Evolutionary conservation across 1,140 invertebrate species (phyloP).

Genomic region (Listronotus oregonensis): DNA sequence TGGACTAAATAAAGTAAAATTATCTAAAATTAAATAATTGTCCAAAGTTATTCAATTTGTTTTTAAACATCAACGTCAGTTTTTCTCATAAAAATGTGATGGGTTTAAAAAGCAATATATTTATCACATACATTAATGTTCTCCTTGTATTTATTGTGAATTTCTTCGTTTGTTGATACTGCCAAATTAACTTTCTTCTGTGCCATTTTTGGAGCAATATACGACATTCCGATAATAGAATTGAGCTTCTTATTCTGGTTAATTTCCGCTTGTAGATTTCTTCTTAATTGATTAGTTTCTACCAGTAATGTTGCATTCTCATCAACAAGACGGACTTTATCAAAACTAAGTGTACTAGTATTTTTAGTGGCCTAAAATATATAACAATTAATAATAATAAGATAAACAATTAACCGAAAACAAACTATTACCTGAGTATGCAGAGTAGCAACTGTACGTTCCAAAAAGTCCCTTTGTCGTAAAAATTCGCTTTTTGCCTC

Average conservation of each 20-base stretch:
- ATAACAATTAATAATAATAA: conserved; percentile 21
- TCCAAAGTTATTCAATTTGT: too few relatives aligned
- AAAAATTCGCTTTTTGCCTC: conserved; percentile 79
- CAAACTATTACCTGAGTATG: conserved; percentile 60
- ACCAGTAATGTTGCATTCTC: conserved; percentile 77
- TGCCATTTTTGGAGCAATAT: conserved; percentile 62
- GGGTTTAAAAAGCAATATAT: too few relatives aligned
- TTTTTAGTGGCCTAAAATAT: conserved; percentile 44
- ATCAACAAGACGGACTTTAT: conserved; percentile 59
- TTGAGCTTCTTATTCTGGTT: conserved; percentile 71
- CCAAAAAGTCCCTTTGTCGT: conserved; percentile 78
- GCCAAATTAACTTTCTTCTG: conserved; percentile 64
- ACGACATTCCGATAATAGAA: conserved; percentile 66
- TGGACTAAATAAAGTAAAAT: too few relatives aligned
- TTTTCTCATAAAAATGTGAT: too few relatives aligned
- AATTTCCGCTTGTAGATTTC: conserved; percentile 68
- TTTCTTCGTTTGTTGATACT: conserved; percentile 64
- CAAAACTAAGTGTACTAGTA: conserved; percentile 42
- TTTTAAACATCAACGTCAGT: too few relatives aligned
- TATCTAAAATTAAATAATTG: too few relatives aligned
- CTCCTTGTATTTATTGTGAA: conserved; percentile 66
- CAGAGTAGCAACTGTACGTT: conserved; percentile 70
- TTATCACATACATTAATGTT: conserved; percentile 55
- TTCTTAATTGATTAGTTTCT: conserved; percentile 75
- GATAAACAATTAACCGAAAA: neutral